Percentiles rank a stretch among this genome's conserved stretches.
These are phyloP conservation scores for Eristalis arbustorum DNA, from an alignment of 2,888 invertebrate species.

Conservation along the genomic window DNA sequence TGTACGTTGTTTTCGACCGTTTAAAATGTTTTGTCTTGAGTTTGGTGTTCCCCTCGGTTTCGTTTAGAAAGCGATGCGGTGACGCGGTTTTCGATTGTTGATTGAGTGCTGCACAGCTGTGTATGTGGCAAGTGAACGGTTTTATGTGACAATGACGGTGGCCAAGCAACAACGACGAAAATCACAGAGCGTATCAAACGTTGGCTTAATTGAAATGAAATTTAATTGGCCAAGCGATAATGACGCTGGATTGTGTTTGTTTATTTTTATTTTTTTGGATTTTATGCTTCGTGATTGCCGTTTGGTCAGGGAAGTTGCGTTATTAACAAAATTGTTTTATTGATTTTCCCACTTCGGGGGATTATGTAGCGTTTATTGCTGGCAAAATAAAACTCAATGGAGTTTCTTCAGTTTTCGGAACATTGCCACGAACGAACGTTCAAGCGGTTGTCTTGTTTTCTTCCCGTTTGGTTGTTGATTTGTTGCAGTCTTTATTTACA, in stretches of 20 bases:
- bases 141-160: constrained; percentile 39
- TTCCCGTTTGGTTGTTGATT: too few relatives aligned
- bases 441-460: too few relatives aligned
- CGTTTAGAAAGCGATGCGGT: constrained; percentile 15
- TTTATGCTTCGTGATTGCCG: neutral
- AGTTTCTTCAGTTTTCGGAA: neutral
- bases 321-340: constrained; percentile 41
- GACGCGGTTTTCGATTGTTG: neutral
- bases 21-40: neutral
- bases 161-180: constrained; percentile 25
- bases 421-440: too few relatives aligned
- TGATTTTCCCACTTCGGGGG: constrained; percentile 25
- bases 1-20: neutral
- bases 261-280: constrained; percentile 8
- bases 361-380: constrained; percentile 4
- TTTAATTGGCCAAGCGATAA: constrained; percentile 51
- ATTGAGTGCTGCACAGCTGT: neutral
- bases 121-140: constrained; percentile 49
- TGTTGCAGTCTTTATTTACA: too few relatives aligned
- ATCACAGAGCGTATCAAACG: constrained; percentile 58
- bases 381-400: neutral
- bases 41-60: neutral
- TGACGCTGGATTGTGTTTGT: constrained; percentile 12
- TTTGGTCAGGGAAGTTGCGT: neutral
- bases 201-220: constrained; percentile 57